Base-by-base conservation (phyloP, 2,113 vertebrate genomes). In the Phoenicopterus ruber region DNA sequence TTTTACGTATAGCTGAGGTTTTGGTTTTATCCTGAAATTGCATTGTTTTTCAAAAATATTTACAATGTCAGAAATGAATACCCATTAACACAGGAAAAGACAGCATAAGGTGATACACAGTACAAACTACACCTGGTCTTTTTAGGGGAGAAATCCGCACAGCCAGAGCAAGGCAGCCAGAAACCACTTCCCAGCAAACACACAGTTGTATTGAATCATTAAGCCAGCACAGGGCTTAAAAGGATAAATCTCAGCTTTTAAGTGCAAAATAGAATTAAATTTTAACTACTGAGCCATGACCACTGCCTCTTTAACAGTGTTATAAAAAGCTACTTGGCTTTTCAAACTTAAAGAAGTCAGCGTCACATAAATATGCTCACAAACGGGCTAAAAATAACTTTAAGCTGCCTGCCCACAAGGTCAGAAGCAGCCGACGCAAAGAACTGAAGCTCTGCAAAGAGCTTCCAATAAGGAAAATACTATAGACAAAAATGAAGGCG, bases 171-270 rank as follows among this genome's bases (percentile, higher is more conserved):
- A 92, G 31, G 69, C 72, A 86, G 34, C 15, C 47, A 91, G 69
- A 86, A 74, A n/a, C 44, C 38, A 15, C 40, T 85, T 91, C 61
- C 65, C 49, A 58, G 52, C 47, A 87, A 91, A 79, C 62, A 72
- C 1, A 46, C 6, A 82, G 19, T 22, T 70, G 54, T 31, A 79
- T 1, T 57, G 78, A 87, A 76, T 66, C 82, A 62, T 66, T 93
- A 88, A 86, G 24, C n/a, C 50, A 84, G 32, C 12, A 38, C 7
- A 19, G 65, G 65, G 47, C 38, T 93, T 91, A 89, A 82, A 94
- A 63, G 83, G 34, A 92, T 96, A 95, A 92, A 94, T 90, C 93
- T 85, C 78, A 91, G 78, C 32, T 96, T 91, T 90, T 93, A 91
- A 93, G 78, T 66, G 74, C 67, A 93, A 91, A 88, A 79, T 1